Evolutionary conservation across 2,888 invertebrate species (phyloP), one percentile per base, ranked within the genome.

Genomic region (Empis livida): DNA sequence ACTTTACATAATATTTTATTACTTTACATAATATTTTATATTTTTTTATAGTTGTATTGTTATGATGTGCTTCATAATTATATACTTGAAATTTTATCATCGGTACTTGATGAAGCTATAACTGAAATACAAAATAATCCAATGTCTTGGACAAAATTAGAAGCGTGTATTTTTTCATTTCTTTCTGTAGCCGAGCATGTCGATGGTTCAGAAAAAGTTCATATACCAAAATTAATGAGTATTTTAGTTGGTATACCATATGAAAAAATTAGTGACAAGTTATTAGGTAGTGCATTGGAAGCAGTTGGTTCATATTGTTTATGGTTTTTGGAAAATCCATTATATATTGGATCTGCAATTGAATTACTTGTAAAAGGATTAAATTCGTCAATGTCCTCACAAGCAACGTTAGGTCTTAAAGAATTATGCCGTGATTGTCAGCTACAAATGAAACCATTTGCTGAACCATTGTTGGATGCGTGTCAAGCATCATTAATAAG

Each of bases 371-470:
- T 77, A 14, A 70, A 80, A 32, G 84, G 84, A 2, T 66, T 89
- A 11, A 75, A 80, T 54, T 70, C 77, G 0, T 74, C 79, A 27
- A 82, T 86, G 51, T 80, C 85, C 1, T 82, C 86, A 5, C 78
- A 86, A 47, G 84, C 90, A 1, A 91, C 92, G 5, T 79, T 92
- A 66, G 92, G 94, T 20, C 73, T 94, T 11, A 88, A 92, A 63
- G 92, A 92, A 60, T 77, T 95, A 37, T 82, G 88, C 31, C 73
- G 84, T 32, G 90, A 91, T 64, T 91, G 91, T 62, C 78, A 80
- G 57, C 65, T 78, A 44, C 80, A 82, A 61, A 75, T 94, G 55
- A 75, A 79, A 43, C 84, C 84, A 0, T 84, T 81, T 58, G 86
- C 86, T 0, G 79, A 80, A 20, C 82, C 84, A 49, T 78, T 93